These are phyloP conservation scores for Acridotheres tristis DNA, from an alignment of 2,797 vertebrate genomes.

Conservation along the genomic window DNA sequence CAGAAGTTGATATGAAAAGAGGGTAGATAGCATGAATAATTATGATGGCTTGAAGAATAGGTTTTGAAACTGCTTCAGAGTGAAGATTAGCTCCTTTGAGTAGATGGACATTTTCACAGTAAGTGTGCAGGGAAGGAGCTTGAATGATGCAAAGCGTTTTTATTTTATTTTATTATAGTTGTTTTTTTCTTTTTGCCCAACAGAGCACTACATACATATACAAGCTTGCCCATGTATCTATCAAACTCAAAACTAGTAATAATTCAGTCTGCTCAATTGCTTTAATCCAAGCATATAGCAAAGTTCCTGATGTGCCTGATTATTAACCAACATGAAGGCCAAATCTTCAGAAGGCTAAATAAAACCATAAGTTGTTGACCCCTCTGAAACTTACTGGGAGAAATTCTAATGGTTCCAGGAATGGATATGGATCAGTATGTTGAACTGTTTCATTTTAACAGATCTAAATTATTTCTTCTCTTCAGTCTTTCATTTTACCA, in stretches of 20 bases:
- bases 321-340: neutral
- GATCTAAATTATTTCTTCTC: neutral
- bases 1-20: neutral
- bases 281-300: neutral
- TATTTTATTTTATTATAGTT: neutral
- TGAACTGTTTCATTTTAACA: neutral
- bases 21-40: neutral
- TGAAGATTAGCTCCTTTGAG: neutral
- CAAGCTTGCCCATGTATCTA: neutral
- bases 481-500: neutral
- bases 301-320: neutral
- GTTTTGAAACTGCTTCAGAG: neutral
- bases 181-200: neutral
- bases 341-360: neutral
- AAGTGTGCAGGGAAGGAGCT: neutral
- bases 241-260: neutral
- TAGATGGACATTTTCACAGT: neutral
- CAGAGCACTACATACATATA: accelerated
- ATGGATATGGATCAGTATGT: neutral
- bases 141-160: neutral
- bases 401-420: neutral
- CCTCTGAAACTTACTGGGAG: neutral
- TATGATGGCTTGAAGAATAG: neutral
- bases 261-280: neutral
- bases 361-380: neutral